Evolutionary conservation across 1,140 invertebrate genomes (phyloP), one percentile per base, ranked within the genome.

Genomic region (Ephestia elutella): DNA sequence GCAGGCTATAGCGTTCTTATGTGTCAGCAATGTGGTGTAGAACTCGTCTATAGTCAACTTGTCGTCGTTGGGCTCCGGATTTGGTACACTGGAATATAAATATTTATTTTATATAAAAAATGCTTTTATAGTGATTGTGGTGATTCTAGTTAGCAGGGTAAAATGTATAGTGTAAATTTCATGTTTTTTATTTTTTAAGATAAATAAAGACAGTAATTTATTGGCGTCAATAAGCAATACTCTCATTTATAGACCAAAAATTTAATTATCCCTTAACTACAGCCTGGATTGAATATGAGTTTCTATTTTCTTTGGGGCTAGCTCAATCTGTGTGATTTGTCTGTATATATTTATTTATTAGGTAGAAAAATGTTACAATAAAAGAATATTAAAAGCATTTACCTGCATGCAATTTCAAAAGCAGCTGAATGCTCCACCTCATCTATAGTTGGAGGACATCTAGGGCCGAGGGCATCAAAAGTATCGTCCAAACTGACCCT

Each of bases 1-100:
- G 13, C 90, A 91, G 2, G 90, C 87, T 55, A 92, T 91, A 0
- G 90, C 67, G 74, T 91, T 91, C 59, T 80, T 89, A 62, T 92
- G 87, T 13, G 80, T 78, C 11, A 85, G 68, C 18, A 92, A 76
- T 2, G 90, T 90, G 17, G 85, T 83, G 63, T 92, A 91, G 49
- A 91, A 85, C 67, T 92, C 91, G 49, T 88, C 86, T 30, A 92
- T 82, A 0, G 90, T 90, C 32, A 92, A 57, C 56, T 78, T 87
- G 32, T 89, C 82, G 61, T 83, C 78, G 68, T 85, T 84, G 63
- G 71, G 61, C 62, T 89, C 56, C 18, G 73, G 57, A 50, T 74
- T 68, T 51, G 71, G 61, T 61, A 72, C 70, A 78, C 90, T 91
- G 76, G 28, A 87, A 88, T 49, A 66, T 66, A 65, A 60, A 30